phyloP scores from a whole-genome alignment of 1,140 invertebrate species.

The Tenebrio molitor region DNA sequence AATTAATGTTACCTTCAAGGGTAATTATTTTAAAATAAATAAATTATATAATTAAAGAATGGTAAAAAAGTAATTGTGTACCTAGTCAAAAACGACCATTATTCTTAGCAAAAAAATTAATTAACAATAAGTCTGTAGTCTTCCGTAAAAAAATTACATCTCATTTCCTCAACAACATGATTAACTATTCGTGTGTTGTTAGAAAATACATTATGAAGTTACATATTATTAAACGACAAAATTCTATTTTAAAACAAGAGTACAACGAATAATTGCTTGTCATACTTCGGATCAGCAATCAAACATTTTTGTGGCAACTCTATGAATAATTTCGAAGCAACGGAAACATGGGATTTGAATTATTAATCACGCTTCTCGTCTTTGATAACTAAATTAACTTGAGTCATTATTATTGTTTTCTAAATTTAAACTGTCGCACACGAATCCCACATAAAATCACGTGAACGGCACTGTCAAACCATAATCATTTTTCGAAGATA shows the following conservation, averaged over 20 bases:
- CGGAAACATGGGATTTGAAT: not conserved
- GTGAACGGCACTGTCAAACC: not conserved
- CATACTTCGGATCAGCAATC: no score
- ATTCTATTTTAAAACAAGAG: no score
- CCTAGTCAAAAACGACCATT: not conserved
- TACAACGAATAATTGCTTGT: no score
- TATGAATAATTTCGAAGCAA: not conserved
- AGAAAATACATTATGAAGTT: no score
- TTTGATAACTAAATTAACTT: not conserved
- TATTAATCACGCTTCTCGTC: not conserved
- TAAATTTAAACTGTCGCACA: not conserved
- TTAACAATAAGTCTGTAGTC: not conserved
- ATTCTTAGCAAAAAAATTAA: not conserved
- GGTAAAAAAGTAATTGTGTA: constrained; percentile 1
- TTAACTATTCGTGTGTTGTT: no score
- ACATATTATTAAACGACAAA: no score
- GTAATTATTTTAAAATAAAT: constrained; percentile 30
- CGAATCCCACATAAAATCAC: not conserved
- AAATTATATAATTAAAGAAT: constrained; percentile 31
- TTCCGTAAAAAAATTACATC: no score
- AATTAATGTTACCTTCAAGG: constrained; percentile 28
- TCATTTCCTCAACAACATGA: no score
- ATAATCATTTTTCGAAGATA: no score
- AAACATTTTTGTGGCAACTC: no score
- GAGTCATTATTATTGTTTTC: constrained; percentile 11